Percentiles rank a stretch among this genome's conserved stretches.
These are phyloP conservation scores for Leptinotarsa undecemlineata DNA, from an alignment of 1,140 invertebrate genomes.

Conservation along the genomic window DNA sequence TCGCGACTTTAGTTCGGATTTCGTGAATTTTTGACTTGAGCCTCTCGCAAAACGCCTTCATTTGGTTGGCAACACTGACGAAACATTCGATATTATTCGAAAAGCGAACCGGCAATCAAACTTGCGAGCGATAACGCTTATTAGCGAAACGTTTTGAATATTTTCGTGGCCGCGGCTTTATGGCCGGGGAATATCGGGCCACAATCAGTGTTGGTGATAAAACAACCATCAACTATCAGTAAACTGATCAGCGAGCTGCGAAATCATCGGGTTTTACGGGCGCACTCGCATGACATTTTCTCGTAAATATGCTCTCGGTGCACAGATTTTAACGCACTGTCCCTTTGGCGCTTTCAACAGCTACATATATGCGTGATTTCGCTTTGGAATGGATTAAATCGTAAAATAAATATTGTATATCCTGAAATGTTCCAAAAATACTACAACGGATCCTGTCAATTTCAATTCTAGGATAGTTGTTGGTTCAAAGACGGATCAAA, in stretches of 20 bases:
- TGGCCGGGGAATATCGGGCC: slow-evolving; percentile 45
- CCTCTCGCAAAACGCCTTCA: neutral
- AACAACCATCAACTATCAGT: slow-evolving; percentile 49
- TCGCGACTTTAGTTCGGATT: too few relatives aligned
- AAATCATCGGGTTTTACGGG: slow-evolving; percentile 48
- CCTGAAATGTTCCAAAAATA: too few relatives aligned
- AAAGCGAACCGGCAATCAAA: slow-evolving; percentile 22
- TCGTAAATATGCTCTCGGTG: slow-evolving; percentile 37
- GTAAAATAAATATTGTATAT: too few relatives aligned
- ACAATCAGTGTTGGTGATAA: slow-evolving; percentile 50
- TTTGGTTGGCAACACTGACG: neutral
- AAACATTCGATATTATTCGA: slow-evolving; percentile 20
- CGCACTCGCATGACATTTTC: slow-evolving; percentile 38
- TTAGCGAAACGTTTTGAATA: slow-evolving; percentile 45
- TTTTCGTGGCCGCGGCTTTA: slow-evolving; percentile 48
- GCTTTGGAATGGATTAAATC: too few relatives aligned
- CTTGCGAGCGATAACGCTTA: slow-evolving; percentile 24
- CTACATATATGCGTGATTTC: too few relatives aligned
- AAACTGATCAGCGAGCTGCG: slow-evolving; percentile 45
- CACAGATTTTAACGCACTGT: too few relatives aligned
- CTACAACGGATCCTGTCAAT: too few relatives aligned
- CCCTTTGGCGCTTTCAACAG: too few relatives aligned
- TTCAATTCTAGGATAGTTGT: too few relatives aligned
- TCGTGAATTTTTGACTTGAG: too few relatives aligned
- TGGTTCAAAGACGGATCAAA: too few relatives aligned